Conservation (phyloP, 2,113 vertebrate species). For the Oreochromis tanganicae region DNA sequence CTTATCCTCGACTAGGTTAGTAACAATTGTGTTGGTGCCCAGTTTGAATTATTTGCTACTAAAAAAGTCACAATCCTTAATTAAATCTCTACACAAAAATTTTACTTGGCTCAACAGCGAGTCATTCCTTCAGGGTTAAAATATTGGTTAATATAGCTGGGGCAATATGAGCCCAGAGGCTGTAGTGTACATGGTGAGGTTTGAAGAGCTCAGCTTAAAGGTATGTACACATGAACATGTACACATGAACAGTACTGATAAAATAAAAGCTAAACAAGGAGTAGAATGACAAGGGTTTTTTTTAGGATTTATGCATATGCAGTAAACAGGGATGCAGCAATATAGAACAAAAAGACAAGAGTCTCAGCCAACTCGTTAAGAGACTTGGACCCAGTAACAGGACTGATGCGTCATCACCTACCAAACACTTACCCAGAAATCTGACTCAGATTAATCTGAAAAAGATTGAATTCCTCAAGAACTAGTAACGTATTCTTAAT, state of each 20-base stretch:
- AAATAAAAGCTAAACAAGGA: background rate
- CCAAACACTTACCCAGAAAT: background rate
- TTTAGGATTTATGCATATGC: background rate
- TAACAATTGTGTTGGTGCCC: background rate
- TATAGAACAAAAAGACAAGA: background rate
- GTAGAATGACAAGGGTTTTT: background rate
- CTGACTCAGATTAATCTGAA: background rate
- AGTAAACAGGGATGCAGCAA: background rate
- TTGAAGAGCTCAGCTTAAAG: background rate
- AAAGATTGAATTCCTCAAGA: background rate
- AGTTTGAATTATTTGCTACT: background rate
- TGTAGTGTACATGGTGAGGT: background rate
- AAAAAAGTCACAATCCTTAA: background rate
- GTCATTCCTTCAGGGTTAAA: background rate
- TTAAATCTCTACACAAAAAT: background rate
- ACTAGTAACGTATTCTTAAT: background rate
- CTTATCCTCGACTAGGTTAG: background rate
- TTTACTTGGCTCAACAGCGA: background rate
- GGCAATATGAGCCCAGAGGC: background rate
- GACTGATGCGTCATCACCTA: background rate
- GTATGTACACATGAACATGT: too few relatives aligned
- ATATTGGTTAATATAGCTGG: background rate
- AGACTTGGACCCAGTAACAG: background rate
- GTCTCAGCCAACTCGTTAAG: background rate
- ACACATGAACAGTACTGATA: background rate